These are phyloP conservation scores for Tigriopus californicus DNA, from an alignment of 2,888 invertebrate species.

Conservation along the genomic window DNA sequence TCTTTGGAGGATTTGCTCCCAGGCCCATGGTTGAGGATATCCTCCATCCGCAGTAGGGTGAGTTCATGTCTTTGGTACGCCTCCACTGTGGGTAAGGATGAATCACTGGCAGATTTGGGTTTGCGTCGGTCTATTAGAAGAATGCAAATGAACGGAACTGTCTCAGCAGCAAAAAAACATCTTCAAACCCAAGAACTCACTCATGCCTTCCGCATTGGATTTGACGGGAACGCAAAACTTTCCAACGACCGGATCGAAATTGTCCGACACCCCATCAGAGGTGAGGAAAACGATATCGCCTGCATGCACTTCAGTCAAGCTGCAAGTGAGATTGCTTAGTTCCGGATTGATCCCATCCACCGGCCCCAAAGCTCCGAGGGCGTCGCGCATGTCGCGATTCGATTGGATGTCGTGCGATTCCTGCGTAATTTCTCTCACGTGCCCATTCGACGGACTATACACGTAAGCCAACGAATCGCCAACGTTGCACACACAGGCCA, in stretches of 20 bases:
- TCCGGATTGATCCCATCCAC: constrained; percentile 68
- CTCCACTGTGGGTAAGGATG: constrained; percentile 41
- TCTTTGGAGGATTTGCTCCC: background rate
- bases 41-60: constrained; percentile 51
- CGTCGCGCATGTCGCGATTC: constrained; percentile 72
- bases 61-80: constrained; percentile 55
- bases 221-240: constrained; percentile 43
- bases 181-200: too few relatives aligned
- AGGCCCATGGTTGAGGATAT: constrained; percentile 40
- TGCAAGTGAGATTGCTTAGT: constrained; percentile 63
- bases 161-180: too few relatives aligned
- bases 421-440: constrained; percentile 21
- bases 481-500: constrained; percentile 69
- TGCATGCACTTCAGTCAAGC: constrained; percentile 46
- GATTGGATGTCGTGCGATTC: constrained; percentile 63
- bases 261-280: constrained; percentile 75
- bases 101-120: too few relatives aligned
- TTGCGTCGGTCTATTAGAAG: too few relatives aligned
- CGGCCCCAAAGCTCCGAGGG: constrained; percentile 66
- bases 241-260: constrained; percentile 77
- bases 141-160: too few relatives aligned
- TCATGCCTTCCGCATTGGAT: constrained; percentile 9
- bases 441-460: constrained; percentile 30
- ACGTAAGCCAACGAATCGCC: constrained; percentile 77
- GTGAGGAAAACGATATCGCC: constrained; percentile 71